Evolutionary conservation across 2,113 vertebrate genomes (phyloP), one percentile per base, ranked within the genome.

Genomic region (Trichechus manatus): DNA sequence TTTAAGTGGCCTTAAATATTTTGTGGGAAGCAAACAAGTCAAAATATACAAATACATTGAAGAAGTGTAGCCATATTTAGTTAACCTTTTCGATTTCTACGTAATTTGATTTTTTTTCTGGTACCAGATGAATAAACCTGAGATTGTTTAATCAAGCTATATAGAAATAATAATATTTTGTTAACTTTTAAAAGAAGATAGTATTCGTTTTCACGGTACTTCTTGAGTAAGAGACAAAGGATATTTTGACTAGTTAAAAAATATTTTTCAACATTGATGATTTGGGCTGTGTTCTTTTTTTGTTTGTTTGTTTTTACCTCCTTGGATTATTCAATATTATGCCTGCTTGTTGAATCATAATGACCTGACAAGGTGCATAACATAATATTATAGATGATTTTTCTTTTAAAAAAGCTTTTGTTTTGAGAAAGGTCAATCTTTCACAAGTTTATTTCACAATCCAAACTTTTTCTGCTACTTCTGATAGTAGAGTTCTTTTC

Each of bases 381-480:
- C 6, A 66, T 31, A 39, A 27, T 90, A 70, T 78, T 90, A 47
- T 59, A 77, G 59, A 53, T 95, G 11, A 86, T 29, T 87, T 91
- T 78, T 75, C 29, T 93, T 78, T 77, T 83, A 91, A 66, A 64
- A 56, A 89, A 89, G 11, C 36, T 10, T 93, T 42, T 50, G 2
- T 94, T 93, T 92, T 93, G 63, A 83, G 63, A 93, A 96, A 93
- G 31, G 8, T 68, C 78, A 75, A 9, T 89, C 11, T 93, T 94
- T 77, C 44, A 84, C 15, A 72, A 53, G 29, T 79, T 92, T 93
- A 87, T 96, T 80, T 88, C 47, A 50, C 39, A 79, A 64, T 50
- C 10, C 39, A 91, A n/a, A 70, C 3, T 13, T 75, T 82, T 91
- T 63, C 42, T 87, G 13, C 23, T 97, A 20, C 6, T 84, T 94